Conservation (phyloP, 2,113 vertebrate species). For the Muntiacus reevesi region DNA sequence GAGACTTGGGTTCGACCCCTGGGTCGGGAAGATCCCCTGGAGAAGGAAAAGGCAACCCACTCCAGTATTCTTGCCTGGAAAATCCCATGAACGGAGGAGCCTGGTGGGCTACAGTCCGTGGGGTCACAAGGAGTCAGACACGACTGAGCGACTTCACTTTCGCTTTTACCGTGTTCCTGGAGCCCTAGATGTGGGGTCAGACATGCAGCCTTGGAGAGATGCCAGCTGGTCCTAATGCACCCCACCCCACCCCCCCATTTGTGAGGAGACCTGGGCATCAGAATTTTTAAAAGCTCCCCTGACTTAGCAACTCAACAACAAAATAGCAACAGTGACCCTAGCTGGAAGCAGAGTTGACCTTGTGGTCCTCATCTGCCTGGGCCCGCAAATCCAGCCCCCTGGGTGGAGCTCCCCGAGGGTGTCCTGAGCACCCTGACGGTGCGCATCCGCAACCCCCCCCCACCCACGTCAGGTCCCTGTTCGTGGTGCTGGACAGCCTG, state of each 20-base stretch:
- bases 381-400: neutral
- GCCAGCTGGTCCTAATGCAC: neutral
- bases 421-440: fast-evolving
- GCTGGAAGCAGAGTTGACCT: neutral
- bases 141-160: fast-evolving
- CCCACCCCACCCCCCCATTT: fast-evolving
- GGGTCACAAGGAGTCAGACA: neutral
- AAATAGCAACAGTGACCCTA: neutral
- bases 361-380: fast-evolving
- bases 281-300: neutral
- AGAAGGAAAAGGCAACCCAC: neutral
- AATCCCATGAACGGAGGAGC: neutral
- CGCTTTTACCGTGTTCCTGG: neutral
- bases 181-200: neutral
- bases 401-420: fast-evolving
- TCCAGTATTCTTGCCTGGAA: neutral
- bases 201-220: neutral
- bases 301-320: neutral
- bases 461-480: slow-evolving; percentile 86
- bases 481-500: slow-evolving; percentile 96
- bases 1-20: neutral
- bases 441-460: neutral
- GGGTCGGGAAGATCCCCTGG: neutral
- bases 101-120: neutral
- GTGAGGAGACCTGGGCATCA: neutral